Evolutionary conservation across 2,888 invertebrate genomes (phyloP), one percentile per base, ranked within the genome.

Genomic region (Branchellion lobata): DNA sequence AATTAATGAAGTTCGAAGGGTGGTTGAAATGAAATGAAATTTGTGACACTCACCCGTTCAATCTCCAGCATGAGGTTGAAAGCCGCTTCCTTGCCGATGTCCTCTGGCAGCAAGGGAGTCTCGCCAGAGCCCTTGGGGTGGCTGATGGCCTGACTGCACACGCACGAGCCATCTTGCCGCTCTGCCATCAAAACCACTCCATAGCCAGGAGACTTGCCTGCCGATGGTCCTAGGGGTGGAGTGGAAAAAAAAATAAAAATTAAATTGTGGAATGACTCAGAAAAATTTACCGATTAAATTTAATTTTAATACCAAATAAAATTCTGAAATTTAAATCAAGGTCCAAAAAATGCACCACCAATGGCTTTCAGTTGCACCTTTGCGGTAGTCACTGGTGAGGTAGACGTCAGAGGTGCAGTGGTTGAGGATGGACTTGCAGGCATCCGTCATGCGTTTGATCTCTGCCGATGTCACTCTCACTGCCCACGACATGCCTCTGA

Each of bases 391-490:
- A 0, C 94, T 94, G 85, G 94, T 92, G 82, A 99, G 94, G 86
- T 94, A 99, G 79, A 99, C 93, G 87, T 99, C 98, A 0, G 96
- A 94, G 14, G 34, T 69, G 86, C 94, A 96, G 81, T 95, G 93
- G 1, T 96, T 89, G 88, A 98, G 91, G 8, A 94, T 91, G 81
- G 94, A 93, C 89, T 98, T 96, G 0, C 97, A 94, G 3, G 94
- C 90, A 83, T 96, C 96, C 0, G 99, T 93, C 83, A 97, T 92
- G 83, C 99, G 90, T 40, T 96, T 97, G 0, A 94, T 93, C 86
- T 96, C 92, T 0, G 94, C 93, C 0, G 99, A 98, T 0, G 98
- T 95, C 0, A 98, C 94, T 82, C 95, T 90, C 78, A 93, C 90
- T 0, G 96, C 94, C 87, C 87, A 88, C 1, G 86, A n/a, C 2